phyloP scores from a whole-genome alignment of 1,140 invertebrate genomes.

The Ladona fulva region DNA sequence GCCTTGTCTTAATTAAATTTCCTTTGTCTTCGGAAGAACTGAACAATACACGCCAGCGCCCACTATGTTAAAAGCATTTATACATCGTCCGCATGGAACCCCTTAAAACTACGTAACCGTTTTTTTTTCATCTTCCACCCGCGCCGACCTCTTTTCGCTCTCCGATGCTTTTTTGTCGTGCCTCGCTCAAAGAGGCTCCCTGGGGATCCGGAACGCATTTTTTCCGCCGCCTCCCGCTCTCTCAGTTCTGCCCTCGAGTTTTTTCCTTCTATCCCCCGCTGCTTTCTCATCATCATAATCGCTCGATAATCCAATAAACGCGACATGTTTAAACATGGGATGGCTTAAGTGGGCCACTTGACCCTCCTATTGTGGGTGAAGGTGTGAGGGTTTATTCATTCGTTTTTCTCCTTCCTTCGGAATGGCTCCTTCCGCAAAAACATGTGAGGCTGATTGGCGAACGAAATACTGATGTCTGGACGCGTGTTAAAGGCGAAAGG shows the following conservation, averaged over 20 bases:
- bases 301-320: background rate
- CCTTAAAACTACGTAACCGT: background rate
- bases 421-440: no score
- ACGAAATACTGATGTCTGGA: no score
- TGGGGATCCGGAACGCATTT: background rate
- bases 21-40: no score
- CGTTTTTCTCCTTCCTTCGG: no score
- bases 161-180: background rate
- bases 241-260: background rate
- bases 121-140: background rate
- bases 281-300: slow-evolving; percentile 1
- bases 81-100: no score
- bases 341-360: background rate
- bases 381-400: background rate
- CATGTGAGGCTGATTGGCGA: background rate
- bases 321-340: background rate
- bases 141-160: background rate
- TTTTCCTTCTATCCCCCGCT: background rate
- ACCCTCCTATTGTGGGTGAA: background rate
- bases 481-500: no score
- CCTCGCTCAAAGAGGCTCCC: background rate
- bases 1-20: no score
- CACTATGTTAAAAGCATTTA: no score
- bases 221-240: background rate
- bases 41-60: no score